These are phyloP conservation scores for Columba livia DNA, from an alignment of 2,113 vertebrate genomes.

Conservation along the genomic window DNA sequence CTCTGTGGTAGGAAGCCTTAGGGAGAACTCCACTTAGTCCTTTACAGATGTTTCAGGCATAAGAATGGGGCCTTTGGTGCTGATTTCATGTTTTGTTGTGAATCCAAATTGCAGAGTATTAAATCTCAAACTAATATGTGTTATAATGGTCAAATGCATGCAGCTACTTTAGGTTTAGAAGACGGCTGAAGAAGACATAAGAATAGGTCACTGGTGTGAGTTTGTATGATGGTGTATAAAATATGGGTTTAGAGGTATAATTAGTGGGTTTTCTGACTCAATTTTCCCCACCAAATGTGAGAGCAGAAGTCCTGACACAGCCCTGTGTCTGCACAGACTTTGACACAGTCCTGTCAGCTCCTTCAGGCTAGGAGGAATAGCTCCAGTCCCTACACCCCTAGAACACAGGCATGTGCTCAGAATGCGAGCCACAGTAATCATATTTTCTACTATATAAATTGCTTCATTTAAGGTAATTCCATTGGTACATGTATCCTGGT, in stretches of 20 bases:
- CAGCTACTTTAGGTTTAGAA: not conserved
- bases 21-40: not conserved
- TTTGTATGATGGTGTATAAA: not conserved
- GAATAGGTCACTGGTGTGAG: not conserved
- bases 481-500: not conserved
- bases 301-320: not conserved
- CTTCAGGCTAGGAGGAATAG: not conserved
- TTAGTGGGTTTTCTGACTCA: not conserved
- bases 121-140: not conserved
- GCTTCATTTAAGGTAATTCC: not conserved
- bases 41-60: not conserved
- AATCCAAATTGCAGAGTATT: not conserved
- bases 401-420: not conserved
- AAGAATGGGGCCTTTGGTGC: not conserved
- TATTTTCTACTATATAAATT: constrained; percentile 2
- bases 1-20: not conserved
- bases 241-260: accelerated
- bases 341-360: not conserved
- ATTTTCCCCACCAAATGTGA: not conserved
- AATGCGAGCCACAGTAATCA: not conserved
- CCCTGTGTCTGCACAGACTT: accelerated
- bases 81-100: not conserved
- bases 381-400: not conserved
- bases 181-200: not conserved
- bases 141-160: not conserved